phyloP scores from a whole-genome alignment of 37 sponge, comb jelly and placozoan species.

The Diacarnus erythraeanus region DNA sequence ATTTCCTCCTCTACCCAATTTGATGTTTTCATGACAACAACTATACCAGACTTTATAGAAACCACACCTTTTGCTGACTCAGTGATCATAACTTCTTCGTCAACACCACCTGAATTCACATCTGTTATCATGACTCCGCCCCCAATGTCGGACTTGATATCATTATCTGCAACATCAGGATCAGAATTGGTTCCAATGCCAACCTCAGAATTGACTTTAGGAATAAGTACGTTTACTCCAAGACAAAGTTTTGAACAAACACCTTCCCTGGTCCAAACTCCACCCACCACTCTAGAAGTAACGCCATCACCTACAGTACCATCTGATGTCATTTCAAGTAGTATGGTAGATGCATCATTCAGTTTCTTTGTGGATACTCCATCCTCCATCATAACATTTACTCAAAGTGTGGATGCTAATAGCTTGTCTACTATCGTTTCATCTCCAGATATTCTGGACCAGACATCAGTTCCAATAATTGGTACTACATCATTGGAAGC shows the following conservation, averaged over 20 bases:
- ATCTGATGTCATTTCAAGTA: background rate
- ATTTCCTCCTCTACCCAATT: background rate
- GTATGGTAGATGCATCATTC: background rate
- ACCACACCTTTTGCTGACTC: background rate
- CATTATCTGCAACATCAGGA: background rate
- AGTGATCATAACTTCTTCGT: background rate
- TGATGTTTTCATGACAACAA: background rate
- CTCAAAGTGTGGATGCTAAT: too few relatives aligned
- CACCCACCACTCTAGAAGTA: background rate
- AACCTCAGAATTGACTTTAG: background rate
- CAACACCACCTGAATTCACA: background rate
- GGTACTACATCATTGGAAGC: too few relatives aligned
- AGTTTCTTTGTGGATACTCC: background rate
- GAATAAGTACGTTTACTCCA: constrained; percentile 13
- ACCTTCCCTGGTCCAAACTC: too few relatives aligned
- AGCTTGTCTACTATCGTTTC: too few relatives aligned
- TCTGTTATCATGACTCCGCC: background rate
- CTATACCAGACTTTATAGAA: background rate
- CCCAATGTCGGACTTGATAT: too few relatives aligned
- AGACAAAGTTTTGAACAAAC: background rate
- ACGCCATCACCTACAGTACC: background rate
- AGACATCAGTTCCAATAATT: too few relatives aligned
- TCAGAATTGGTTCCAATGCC: background rate
- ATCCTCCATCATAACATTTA: too few relatives aligned
- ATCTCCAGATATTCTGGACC: too few relatives aligned